These are phyloP conservation scores for Centropristis striata DNA, from an alignment of 2,113 vertebrate genomes.

Conservation along the genomic window DNA sequence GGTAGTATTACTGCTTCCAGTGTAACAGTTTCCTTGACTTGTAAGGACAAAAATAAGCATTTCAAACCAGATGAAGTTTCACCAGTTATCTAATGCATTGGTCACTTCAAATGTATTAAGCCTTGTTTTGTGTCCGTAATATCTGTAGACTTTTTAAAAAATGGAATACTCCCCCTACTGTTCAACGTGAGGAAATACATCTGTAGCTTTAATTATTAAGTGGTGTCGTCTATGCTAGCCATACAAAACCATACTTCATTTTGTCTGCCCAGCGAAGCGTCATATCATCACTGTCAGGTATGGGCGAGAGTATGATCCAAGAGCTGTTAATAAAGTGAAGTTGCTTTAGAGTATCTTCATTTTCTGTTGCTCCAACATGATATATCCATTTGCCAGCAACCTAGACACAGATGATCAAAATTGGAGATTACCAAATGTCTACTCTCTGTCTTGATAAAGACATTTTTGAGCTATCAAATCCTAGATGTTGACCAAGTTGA, in stretches of 20 bases:
- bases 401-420: constrained; percentile 42
- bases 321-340: constrained; percentile 11
- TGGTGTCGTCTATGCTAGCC: no score
- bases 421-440: not conserved
- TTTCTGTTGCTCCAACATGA: constrained; percentile 23
- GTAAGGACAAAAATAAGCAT: not conserved
- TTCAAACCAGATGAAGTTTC: not conserved
- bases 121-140: no score
- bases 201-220: no score
- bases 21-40: constrained; percentile 46
- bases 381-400: constrained; percentile 65
- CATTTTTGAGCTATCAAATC: not conserved
- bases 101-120: not conserved
- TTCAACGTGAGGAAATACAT: no score
- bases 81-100: not conserved
- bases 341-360: rapidly evolving
- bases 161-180: no score
- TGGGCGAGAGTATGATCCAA: constrained; percentile 28
- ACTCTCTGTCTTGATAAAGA: not conserved
- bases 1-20: not conserved
- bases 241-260: not conserved
- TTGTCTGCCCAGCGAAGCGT: constrained; percentile 25
- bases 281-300: constrained; percentile 9
- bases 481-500: not conserved
- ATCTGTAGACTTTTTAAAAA: no score